Conservation (phyloP, 1,140 invertebrate genomes). For the Caenorhabditis briggsae region DNA sequence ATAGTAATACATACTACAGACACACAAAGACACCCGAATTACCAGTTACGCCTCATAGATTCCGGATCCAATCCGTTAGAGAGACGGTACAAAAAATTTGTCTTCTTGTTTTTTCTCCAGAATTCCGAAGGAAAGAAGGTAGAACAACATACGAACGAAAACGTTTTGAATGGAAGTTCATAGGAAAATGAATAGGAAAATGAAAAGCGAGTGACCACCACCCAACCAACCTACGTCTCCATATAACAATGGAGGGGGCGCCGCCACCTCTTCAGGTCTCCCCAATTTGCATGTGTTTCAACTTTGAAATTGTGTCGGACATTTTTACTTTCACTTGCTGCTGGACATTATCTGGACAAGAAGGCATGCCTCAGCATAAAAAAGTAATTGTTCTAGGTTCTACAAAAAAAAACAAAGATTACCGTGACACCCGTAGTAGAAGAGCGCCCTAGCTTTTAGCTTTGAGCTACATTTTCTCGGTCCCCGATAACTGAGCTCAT, state of each 20-base stretch:
- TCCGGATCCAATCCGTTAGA: not conserved
- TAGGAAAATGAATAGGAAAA: not conserved
- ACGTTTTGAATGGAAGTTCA: not conserved
- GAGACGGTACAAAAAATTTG: not conserved
- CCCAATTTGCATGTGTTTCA: conserved; percentile 19
- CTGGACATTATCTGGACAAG: no score
- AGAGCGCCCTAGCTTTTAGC: no score
- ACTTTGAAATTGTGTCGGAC: no score
- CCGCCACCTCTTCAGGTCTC: not conserved
- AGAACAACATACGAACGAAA: not conserved
- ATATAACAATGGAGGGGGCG: not conserved
- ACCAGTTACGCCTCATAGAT: conserved; percentile 32
- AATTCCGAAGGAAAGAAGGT: no score
- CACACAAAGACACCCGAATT: not conserved
- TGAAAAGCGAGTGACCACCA: conserved; percentile 27
- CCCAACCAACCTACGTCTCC: not conserved
- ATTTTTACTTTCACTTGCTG: no score
- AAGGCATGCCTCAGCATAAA: no score
- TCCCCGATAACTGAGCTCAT: no score
- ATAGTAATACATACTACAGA: not conserved
- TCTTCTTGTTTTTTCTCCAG: no score
- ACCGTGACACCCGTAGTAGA: no score
- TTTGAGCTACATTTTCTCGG: no score
- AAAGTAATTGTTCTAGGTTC: no score
- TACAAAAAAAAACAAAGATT: no score